These are phyloP conservation scores for Deilephila elpenor DNA, from an alignment of 2,888 invertebrate genomes.

Conservation along the genomic window DNA sequence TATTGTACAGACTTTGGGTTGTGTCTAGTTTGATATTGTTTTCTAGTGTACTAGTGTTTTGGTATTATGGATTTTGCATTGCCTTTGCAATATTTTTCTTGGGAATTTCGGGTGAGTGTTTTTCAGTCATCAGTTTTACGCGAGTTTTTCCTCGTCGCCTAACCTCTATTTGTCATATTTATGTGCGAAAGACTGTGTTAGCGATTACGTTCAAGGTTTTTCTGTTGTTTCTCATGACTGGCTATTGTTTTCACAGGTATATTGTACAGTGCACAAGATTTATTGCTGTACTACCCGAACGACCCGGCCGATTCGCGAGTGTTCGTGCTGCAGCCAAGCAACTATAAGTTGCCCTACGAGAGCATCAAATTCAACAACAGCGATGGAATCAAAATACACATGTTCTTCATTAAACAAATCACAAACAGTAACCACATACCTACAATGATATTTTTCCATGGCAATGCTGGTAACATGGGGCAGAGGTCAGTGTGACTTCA, in stretches of 20 bases:
- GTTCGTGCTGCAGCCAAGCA: constrained; percentile 94
- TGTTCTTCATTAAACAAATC: constrained; percentile 92
- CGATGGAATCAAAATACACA: constrained; percentile 91
- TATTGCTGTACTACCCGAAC: constrained; percentile 94
- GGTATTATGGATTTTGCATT: constrained; percentile 91
- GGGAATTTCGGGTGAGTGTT: constrained; percentile 87
- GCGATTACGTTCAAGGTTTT: not conserved
- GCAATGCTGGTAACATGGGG: constrained; percentile 98
- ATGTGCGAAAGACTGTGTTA: not conserved
- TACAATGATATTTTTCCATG: constrained; percentile 96
- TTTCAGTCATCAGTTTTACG: constrained; percentile 14
- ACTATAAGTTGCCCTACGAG: constrained; percentile 94
- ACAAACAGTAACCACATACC: constrained; percentile 88
- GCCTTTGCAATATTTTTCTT: constrained; percentile 88
- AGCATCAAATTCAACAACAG: constrained; percentile 88
- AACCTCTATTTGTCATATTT: constrained; percentile 15
- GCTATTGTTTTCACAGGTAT: constrained; percentile 84
- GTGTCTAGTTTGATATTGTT: constrained; percentile 90
- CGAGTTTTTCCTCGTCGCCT: constrained; percentile 19
- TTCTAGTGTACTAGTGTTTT: constrained; percentile 91
- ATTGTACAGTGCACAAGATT: constrained; percentile 94
- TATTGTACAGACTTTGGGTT: constrained; percentile 90
- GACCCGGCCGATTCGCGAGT: constrained; percentile 94
- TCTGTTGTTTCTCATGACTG: not conserved
- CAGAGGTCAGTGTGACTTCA: constrained; percentile 86